Evolutionary conservation across 2,888 invertebrate species (phyloP).

Genomic region (Exephanes ischioxanthus): DNA sequence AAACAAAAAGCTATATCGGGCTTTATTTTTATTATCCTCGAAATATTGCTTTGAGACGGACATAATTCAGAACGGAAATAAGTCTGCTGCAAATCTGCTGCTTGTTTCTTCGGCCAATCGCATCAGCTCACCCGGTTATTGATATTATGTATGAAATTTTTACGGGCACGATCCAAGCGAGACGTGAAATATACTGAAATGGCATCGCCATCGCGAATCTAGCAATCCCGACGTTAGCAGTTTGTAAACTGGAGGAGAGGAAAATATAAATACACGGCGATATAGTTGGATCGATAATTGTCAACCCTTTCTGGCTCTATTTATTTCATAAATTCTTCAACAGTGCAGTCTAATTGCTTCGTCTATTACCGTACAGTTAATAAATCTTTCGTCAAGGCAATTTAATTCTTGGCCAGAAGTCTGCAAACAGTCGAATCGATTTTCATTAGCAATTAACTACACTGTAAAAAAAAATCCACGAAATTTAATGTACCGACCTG

Average conservation of each 20-base stretch:
- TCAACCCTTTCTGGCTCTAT: background rate
- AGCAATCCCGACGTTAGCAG: background rate
- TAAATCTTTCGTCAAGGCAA: background rate
- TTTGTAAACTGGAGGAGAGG: background rate
- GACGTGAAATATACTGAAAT: background rate
- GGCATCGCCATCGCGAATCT: background rate
- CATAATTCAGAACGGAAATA: conserved; percentile 5
- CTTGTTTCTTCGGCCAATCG: background rate
- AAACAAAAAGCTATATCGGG: background rate
- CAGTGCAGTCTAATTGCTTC: background rate
- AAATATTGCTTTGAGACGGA: background rate
- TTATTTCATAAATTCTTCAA: background rate
- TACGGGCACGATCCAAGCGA: background rate
- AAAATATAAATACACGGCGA: background rate
- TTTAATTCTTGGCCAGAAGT: background rate
- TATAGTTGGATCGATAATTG: background rate
- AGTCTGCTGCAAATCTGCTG: background rate
- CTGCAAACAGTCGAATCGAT: background rate
- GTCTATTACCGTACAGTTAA: background rate
- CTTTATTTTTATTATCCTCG: conserved; percentile 1
- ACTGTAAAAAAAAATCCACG: no score
- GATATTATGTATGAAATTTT: background rate
- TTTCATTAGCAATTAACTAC: background rate
- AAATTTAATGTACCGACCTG: no score
- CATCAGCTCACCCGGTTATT: background rate